Conservation (phyloP, 2,113 vertebrate genomes). For the Genyomyrus donnyi region DNA sequence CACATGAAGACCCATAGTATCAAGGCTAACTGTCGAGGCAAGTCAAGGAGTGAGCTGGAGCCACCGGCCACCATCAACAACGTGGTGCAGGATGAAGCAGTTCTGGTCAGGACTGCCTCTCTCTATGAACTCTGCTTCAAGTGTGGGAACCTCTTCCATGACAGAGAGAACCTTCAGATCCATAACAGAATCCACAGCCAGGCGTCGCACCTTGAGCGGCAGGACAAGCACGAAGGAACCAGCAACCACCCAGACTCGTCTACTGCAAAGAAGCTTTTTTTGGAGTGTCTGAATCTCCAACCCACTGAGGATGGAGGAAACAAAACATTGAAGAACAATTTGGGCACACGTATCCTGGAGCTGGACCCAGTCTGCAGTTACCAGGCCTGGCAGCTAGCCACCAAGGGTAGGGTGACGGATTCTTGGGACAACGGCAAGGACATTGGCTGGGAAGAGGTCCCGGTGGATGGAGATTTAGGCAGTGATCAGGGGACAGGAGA, state of each 20-base stretch:
- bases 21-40: conserved; percentile 63
- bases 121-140: conserved; percentile 85
- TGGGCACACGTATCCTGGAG: conserved; percentile 75
- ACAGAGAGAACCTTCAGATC: conserved; percentile 74
- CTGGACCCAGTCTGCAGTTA: conserved; percentile 89
- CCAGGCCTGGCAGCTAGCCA: conserved; percentile 90
- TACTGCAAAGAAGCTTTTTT: conserved; percentile 67
- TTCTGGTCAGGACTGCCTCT: conserved; percentile 60
- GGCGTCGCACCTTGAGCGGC: background rate
- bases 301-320: conserved; percentile 51
- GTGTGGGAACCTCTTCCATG: conserved; percentile 90
- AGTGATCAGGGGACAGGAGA: conserved; percentile 76
- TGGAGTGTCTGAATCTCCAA: conserved; percentile 72
- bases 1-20: conserved; percentile 92
- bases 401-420: conserved; percentile 79
- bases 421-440: conserved; percentile 70
- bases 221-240: conserved; percentile 7
- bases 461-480: conserved; percentile 66
- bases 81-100: conserved; percentile 71
- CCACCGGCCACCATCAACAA: conserved; percentile 83
- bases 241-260: conserved; percentile 51
- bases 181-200: conserved; percentile 54
- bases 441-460: conserved; percentile 63
- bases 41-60: conserved; percentile 66
- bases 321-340: conserved; percentile 30